phyloP scores from a whole-genome alignment of 2,797 vertebrate genomes.

The Acipenser ruthenus region DNA sequence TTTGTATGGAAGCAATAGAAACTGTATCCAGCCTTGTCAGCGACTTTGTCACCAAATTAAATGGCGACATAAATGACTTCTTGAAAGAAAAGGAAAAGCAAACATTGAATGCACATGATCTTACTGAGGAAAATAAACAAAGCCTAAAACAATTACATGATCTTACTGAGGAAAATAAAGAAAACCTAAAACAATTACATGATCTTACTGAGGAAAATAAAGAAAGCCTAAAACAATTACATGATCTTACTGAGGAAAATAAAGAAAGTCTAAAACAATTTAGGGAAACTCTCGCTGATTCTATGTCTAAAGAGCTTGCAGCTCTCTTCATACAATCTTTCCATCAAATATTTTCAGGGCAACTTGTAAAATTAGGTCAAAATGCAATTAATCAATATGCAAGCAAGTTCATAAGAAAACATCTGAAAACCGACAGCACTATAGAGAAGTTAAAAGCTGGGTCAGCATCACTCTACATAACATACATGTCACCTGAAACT shows the following conservation, averaged over 20 bases:
- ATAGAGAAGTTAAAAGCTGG: background rate
- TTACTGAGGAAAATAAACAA: too few relatives aligned
- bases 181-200: too few relatives aligned
- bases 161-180: too few relatives aligned
- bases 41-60: background rate
- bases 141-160: too few relatives aligned
- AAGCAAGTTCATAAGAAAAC: background rate
- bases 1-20: background rate
- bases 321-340: background rate
- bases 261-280: too few relatives aligned
- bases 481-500: constrained; percentile 10
- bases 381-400: constrained; percentile 1
- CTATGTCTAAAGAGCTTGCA: background rate
- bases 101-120: too few relatives aligned
- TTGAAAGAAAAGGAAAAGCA: too few relatives aligned
- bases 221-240: too few relatives aligned
- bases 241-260: too few relatives aligned
- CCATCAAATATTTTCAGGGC: constrained; percentile 17
- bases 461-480: constrained; percentile 9
- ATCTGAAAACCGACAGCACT: constrained; percentile 8
- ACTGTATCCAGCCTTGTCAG: background rate
- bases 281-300: background rate
- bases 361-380: constrained; percentile 2
- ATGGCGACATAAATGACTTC: too few relatives aligned
- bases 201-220: too few relatives aligned